Evolutionary conservation across 2,113 vertebrate species (phyloP).

Genomic region (Ciconia stormi): DNA sequence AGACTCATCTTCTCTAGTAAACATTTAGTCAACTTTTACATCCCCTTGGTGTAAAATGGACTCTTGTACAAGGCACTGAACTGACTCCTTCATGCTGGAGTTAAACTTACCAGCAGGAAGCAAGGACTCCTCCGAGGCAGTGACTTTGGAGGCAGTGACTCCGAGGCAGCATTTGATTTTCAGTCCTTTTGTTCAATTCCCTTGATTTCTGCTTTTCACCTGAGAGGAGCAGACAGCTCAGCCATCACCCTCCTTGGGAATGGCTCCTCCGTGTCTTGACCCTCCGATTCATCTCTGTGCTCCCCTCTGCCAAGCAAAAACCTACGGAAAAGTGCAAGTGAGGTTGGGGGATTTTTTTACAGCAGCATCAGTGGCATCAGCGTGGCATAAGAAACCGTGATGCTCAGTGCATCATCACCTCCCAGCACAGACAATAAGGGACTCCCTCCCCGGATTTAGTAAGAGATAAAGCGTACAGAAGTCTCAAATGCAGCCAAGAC

Average conservation of each 20-base stretch:
- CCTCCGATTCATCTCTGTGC: background rate
- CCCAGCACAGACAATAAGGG: background rate
- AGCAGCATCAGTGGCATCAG: background rate
- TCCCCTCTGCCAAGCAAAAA: background rate
- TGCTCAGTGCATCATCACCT: background rate
- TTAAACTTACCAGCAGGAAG: background rate
- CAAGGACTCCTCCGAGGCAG: background rate
- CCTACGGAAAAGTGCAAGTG: background rate
- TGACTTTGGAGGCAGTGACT: background rate
- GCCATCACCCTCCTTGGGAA: fast-evolving
- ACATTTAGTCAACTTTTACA: background rate
- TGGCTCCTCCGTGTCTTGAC: background rate
- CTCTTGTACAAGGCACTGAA: background rate
- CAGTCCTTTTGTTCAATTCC: background rate
- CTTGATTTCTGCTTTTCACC: background rate
- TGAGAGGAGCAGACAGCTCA: background rate
- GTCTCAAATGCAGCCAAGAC: background rate
- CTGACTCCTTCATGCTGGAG: background rate
- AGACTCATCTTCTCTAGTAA: background rate
- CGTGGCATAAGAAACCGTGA: fast-evolving
- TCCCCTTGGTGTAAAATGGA: background rate
- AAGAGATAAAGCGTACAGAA: background rate
- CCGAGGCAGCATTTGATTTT: background rate
- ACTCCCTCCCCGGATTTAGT: fast-evolving
- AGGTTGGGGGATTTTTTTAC: background rate